Conservation (phyloP, 2,888 invertebrate genomes). For the Leucophora obtusa region DNA sequence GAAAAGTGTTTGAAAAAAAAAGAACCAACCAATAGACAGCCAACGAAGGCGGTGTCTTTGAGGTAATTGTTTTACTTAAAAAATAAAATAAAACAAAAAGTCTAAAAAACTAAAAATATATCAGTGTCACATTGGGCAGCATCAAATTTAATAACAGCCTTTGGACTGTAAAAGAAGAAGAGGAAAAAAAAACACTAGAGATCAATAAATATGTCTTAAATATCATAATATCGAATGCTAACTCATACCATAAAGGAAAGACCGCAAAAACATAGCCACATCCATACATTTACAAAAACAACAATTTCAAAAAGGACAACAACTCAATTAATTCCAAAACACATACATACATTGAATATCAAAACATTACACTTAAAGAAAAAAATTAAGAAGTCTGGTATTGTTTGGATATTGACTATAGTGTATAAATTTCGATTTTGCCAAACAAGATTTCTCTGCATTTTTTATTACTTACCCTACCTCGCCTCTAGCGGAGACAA, state of each 20-base stretch:
- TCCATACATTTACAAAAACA: conserved; percentile 29
- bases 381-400: not conserved
- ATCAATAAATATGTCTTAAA: conserved; percentile 34
- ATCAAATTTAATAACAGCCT: conserved; percentile 38
- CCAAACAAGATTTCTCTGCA: too few species aligned
- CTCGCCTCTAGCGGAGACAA: too few species aligned
- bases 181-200: conserved; percentile 3
- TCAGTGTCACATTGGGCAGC: conserved; percentile 55
- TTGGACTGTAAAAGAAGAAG: conserved; percentile 17
- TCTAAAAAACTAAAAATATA: conserved; percentile 49
- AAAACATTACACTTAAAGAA: conserved; percentile 32
- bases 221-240: conserved; percentile 26
- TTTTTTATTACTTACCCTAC: too few species aligned
- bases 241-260: not conserved
- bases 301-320: conserved; percentile 39
- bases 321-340: conserved; percentile 51
- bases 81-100: conserved; percentile 23
- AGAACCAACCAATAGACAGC: conserved; percentile 8
- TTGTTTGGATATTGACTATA: too few species aligned
- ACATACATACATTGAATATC: conserved; percentile 10
- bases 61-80: conserved; percentile 55
- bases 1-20: conserved; percentile 44
- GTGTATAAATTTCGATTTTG: too few species aligned
- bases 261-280: conserved; percentile 53
- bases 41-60: conserved; percentile 55